Evolutionary conservation across 2,113 vertebrate genomes (phyloP), one percentile per base, ranked within the genome.

Genomic region (Epinephelus cyanopodus): DNA sequence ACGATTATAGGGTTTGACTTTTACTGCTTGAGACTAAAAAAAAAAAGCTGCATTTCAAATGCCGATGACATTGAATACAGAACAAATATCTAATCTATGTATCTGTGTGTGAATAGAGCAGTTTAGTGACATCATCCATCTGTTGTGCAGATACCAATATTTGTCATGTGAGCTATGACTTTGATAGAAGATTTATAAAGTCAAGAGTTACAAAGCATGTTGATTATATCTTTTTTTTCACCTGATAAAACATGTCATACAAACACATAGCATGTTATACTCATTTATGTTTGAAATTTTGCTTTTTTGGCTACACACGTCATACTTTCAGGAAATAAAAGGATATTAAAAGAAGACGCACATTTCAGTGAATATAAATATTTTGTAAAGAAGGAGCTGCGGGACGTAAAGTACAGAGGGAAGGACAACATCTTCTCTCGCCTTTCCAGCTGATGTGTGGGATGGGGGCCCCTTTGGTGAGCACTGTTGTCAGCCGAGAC

Each of bases 401-500:
- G 15, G n/a, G 69, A 64, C 58, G 73, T 21, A 17, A 58, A 72
- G 77, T 73, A 69, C 39, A 85, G 45, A 85, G 75, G 56, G 39
- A 89, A 85, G 84, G 90, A 91, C 90, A 83, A 76, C 78, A 82
- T 83, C 86, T 88, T 74, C 89, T 87, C 80, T 83, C 67, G 78
- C 83, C 89, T 85, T 86, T 88, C 87, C 90, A 89, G 84, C 90
- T 90, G 75, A 90, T 95, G 95, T 93, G 47, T 95, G 96, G 39
- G 96, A 97, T 1, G 94, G 75, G 96, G 91, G 88, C 96, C 96
- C 89, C 95, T 97, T 92, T 96, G 95, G 90, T 97, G 95, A 93
- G 93, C 79, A 58, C 95, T 95, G 94, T 98, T 99, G 95, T 99
- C 98, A 97, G 97, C 95, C 12, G 97, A 99, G 90, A 98, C 97